A percentile compares a stretch with the other conserved stretches of the same genome.
Conservation (phyloP, 2,113 vertebrate species). For the Nematolebias whitei region DNA sequence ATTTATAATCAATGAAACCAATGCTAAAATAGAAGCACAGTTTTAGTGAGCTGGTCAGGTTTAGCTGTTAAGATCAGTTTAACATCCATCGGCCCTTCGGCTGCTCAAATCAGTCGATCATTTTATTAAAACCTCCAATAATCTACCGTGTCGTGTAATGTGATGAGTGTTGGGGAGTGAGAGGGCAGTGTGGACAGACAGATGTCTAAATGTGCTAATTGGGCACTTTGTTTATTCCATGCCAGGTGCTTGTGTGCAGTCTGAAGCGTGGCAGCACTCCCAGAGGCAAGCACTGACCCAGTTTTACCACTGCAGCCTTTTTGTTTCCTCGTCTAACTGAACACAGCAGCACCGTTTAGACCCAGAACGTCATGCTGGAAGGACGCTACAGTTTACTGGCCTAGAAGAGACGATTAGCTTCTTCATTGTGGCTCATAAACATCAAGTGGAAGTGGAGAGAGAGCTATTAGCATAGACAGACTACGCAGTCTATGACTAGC, state of each 20-base stretch:
- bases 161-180: slow-evolving; percentile 37
- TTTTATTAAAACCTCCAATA: slow-evolving; percentile 51
- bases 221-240: slow-evolving; percentile 64
- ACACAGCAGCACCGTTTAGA: slow-evolving; percentile 51
- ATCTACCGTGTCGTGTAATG: slow-evolving; percentile 48
- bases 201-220: slow-evolving; percentile 73
- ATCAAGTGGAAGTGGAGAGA: slow-evolving; percentile 29
- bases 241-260: slow-evolving; percentile 62
- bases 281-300: slow-evolving; percentile 61
- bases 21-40: background rate
- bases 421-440: slow-evolving; percentile 40
- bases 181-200: slow-evolving; percentile 56
- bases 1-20: slow-evolving; percentile 1
- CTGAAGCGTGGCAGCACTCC: slow-evolving; percentile 52
- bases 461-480: background rate
- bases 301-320: slow-evolving; percentile 41
- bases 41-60: slow-evolving; percentile 1
- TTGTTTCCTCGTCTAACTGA: slow-evolving; percentile 39
- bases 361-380: slow-evolving; percentile 46
- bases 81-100: slow-evolving; percentile 37
- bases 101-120: slow-evolving; percentile 37
- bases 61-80: slow-evolving; percentile 20
- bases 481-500: too few species aligned
- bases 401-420: slow-evolving; percentile 33
- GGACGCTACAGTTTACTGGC: slow-evolving; percentile 36